A percentile compares a stretch with the other conserved stretches of the same genome.
Conservation (phyloP, 2,113 vertebrate species). For the Crotalus helleri region DNA sequence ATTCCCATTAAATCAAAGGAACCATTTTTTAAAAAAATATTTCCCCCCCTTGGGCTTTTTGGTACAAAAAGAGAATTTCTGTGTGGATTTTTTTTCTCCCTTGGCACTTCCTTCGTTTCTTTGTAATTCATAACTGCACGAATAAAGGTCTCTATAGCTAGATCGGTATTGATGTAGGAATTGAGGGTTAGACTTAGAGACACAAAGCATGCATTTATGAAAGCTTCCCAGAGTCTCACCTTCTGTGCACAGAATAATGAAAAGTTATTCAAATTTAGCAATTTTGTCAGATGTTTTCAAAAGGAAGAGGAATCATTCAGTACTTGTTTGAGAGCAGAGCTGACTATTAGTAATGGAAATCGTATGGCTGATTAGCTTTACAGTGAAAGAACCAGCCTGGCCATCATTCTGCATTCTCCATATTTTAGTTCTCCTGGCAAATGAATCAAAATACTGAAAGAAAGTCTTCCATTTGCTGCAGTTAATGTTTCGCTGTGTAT, state of each 20-base stretch:
- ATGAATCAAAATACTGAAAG: not conserved
- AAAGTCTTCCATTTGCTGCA: not conserved
- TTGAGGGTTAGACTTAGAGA: not conserved
- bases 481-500: not conserved
- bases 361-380: not conserved
- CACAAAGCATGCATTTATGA: not conserved
- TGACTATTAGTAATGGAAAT: not conserved
- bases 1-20: not conserved
- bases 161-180: not conserved
- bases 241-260: not conserved
- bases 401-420: not conserved
- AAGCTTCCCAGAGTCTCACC: not conserved
- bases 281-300: not conserved
- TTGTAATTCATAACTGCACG: not conserved
- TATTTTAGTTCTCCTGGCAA: not conserved
- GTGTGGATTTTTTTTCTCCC: not conserved
- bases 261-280: not conserved
- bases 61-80: not conserved
- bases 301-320: not conserved
- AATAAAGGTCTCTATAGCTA: not conserved
- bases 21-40: not conserved
- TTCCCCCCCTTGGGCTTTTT: not conserved
- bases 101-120: not conserved
- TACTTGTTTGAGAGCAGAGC: not conserved
- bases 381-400: not conserved